These are phyloP conservation scores for Fopius arisanus DNA, from an alignment of 1,140 invertebrate species.

Conservation along the genomic window DNA sequence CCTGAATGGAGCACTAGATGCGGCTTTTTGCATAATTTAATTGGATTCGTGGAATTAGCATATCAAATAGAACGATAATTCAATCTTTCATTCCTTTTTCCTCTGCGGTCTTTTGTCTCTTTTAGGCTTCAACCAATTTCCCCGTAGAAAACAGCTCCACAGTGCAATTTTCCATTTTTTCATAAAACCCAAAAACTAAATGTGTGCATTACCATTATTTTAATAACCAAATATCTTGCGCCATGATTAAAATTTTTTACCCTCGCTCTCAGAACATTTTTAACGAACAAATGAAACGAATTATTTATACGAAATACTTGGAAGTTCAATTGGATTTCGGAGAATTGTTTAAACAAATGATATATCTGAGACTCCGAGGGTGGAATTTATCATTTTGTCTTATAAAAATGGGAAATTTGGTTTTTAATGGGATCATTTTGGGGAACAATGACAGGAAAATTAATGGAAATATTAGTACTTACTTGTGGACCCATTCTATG, in stretches of 20 bases:
- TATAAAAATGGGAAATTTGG: no score
- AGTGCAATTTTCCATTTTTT: background rate
- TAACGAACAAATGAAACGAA: no score
- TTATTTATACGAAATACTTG: no score
- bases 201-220: no score
- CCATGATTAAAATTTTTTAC: no score
- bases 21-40: constrained; percentile 34
- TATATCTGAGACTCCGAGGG: no score
- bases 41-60: constrained; percentile 29
- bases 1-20: constrained; percentile 14
- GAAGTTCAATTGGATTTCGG: no score
- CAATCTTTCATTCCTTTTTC: constrained; percentile 9
- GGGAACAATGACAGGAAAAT: background rate
- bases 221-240: no score
- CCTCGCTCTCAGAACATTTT: no score
- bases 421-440: no score
- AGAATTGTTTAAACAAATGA: no score
- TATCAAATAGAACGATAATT: constrained; percentile 31
- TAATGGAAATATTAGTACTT: constrained; percentile 32
- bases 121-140: background rate
- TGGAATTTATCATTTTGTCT: no score
- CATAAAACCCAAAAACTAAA: background rate
- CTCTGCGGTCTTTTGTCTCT: background rate
- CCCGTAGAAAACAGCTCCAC: background rate
- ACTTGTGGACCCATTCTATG: constrained; percentile 68